Evolutionary conservation across 2,888 invertebrate genomes (phyloP).

Genomic region (Microdon myrmicae): DNA sequence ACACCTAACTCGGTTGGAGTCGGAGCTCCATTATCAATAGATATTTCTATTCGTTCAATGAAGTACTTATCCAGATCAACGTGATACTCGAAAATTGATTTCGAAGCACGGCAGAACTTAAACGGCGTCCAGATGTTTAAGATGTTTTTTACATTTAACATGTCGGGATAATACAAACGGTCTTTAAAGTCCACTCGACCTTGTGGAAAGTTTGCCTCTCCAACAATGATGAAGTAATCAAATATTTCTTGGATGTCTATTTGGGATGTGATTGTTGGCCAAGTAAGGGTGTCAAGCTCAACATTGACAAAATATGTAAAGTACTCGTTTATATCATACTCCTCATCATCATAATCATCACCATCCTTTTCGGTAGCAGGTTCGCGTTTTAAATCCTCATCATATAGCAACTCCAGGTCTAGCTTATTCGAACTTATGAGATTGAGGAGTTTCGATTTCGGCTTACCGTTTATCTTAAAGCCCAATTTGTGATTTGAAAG

Average conservation of each 20-base stretch:
- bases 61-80: slow-evolving; percentile 67
- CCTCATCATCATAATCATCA: slow-evolving; percentile 61
- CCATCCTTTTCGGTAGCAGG: slow-evolving; percentile 50
- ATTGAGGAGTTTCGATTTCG: slow-evolving; percentile 62
- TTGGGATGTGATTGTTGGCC: slow-evolving; percentile 71
- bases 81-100: slow-evolving; percentile 68
- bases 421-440: slow-evolving; percentile 60
- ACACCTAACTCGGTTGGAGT: slow-evolving; percentile 66
- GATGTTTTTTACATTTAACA: slow-evolving; percentile 68
- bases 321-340: slow-evolving; percentile 65
- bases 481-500: slow-evolving; percentile 76
- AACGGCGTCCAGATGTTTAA: slow-evolving; percentile 72
- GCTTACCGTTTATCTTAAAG: slow-evolving; percentile 60
- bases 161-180: slow-evolving; percentile 70
- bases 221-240: slow-evolving; percentile 67
- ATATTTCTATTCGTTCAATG: slow-evolving; percentile 67
- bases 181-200: slow-evolving; percentile 71
- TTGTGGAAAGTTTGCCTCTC: slow-evolving; percentile 69
- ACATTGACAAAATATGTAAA: slow-evolving; percentile 69
- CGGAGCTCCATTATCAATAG: slow-evolving; percentile 64
- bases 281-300: slow-evolving; percentile 70
- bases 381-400: slow-evolving; percentile 63
- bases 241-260: slow-evolving; percentile 70
- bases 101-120: slow-evolving; percentile 65
- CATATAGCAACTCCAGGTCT: slow-evolving; percentile 60